phyloP scores from a whole-genome alignment of 2,113 vertebrate genomes.

The cat (Felis catus) region F.catus_Fca126_mat1.0 CM031414.1:21275501-21276000 shows the following conservation, averaged over 20 bases:
- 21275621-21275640: neutral
- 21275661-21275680: neutral
- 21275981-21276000: too few species aligned
- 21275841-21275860: neutral
- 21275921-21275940: neutral
- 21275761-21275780: neutral
- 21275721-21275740: neutral
- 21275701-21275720: neutral
- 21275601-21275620: conserved; percentile 7
- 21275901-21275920: neutral
- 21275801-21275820: neutral
- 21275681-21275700: neutral
- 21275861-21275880: neutral
- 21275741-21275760: neutral
- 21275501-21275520: neutral
- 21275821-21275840: neutral
- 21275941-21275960: neutral
- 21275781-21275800: neutral
- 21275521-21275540: conserved; percentile 6
- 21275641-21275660: neutral
- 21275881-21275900: neutral
- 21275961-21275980: neutral
- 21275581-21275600: neutral
- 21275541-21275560: neutral
- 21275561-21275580: neutral